These are phyloP conservation scores for Emys orbicularis DNA, from an alignment of 2,797 vertebrate genomes.

Conservation along the genomic window DNA sequence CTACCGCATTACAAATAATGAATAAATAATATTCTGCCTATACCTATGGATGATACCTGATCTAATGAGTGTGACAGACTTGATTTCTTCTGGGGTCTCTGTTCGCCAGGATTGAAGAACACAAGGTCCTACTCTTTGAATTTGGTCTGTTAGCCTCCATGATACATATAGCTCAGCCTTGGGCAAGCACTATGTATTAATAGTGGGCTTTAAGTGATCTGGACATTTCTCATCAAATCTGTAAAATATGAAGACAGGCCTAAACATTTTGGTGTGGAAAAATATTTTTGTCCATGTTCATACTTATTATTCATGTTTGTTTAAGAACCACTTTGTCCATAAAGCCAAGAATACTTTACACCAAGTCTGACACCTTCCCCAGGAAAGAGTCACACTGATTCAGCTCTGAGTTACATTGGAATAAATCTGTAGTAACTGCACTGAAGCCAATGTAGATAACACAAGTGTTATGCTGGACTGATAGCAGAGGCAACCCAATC, in stretches of 20 bases:
- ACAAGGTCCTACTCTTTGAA: neutral
- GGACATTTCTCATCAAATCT: neutral
- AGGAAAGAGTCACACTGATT: neutral
- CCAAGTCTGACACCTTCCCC: neutral
- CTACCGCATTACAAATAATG: neutral
- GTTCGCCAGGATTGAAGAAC: neutral
- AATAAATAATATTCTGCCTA: neutral
- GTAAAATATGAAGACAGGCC: neutral
- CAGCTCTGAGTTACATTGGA: neutral
- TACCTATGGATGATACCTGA: neutral
- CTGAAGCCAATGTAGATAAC: neutral
- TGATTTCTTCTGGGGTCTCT: neutral
- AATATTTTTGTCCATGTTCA: neutral
- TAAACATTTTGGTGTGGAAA: neutral
- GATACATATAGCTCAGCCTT: neutral
- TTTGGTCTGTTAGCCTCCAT: neutral
- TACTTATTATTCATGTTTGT: neutral
- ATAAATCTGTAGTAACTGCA: neutral
- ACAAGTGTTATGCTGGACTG: neutral
- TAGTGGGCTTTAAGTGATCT: neutral
- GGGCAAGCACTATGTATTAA: neutral
- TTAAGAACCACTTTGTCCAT: rapidly evolving
- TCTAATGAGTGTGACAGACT: rapidly evolving
- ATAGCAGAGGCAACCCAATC: slow-evolving; percentile 23
- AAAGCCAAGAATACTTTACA: neutral